Base-by-base conservation (phyloP, 2,113 vertebrate genomes). In the Phyllostomus discolor region DNA sequence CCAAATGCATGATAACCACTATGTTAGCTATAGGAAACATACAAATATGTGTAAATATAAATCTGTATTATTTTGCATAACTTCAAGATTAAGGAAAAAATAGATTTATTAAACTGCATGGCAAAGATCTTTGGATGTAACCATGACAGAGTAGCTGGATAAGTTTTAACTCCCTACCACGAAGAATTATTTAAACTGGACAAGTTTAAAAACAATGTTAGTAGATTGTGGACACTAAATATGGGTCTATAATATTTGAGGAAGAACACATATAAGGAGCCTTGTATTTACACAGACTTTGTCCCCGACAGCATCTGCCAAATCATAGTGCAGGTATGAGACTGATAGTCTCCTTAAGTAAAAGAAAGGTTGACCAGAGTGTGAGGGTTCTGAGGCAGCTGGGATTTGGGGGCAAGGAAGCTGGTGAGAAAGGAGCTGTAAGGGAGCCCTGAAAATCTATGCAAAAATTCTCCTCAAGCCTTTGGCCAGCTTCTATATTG, bases 81-180 rank as follows among this genome's bases (percentile, higher is more conserved):
- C 12, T 81, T 94, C 35, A 90, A 89, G 82, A 35, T 59, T 46
- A 12, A 72, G 35, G 52, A 69, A 69, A 62, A 81, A 76, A 35
- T 15, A 81, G n/a, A 67, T 62, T 89, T 79, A 22, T 57, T 83
- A n/a, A 88, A 96, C 80, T 69, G 8, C 2, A 31, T 76, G 67
- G 16, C 64, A 91, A 88, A 72, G 10, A 14, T n/a, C 17, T 86
- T 90, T 94, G 50, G n/a, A 48, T 24, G 1, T n/a, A 22, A 64
- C 3, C 1, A 4, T 84, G 24, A 80, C 6, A 88, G 9, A 73
- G 1, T 75, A 46, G 10, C 5, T 90, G 54, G 20, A 31, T 43
- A 31, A 35, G 31, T 62, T 86, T 95, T 82, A 54, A 12, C 35
- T 85, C 80, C 24, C 14, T 19, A 62, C 6, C 62, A 41, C 38